Conservation (phyloP, 2,888 invertebrate genomes). For the Drosophila niveifrons region DNA sequence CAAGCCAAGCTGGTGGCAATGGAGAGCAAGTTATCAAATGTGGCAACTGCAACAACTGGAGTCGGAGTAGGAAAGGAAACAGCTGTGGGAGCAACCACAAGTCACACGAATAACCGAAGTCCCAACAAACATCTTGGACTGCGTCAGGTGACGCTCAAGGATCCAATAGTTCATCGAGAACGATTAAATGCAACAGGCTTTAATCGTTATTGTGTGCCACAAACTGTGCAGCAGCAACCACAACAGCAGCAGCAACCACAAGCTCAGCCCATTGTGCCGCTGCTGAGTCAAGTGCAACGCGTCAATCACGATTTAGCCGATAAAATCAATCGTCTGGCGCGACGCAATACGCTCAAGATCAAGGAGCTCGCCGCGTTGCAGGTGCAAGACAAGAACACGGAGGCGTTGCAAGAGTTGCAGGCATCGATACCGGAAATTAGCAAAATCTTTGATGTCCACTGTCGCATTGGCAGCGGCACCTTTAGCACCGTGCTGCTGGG, state of each 20-base stretch:
- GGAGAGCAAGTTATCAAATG: conserved; percentile 33
- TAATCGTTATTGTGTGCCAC: conserved; percentile 35
- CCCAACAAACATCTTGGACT: conserved; percentile 10
- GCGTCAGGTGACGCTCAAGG: conserved; percentile 17
- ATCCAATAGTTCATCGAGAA: not conserved
- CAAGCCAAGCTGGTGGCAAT: conserved; percentile 38
- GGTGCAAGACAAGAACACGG: conserved; percentile 68
- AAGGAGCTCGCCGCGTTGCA: conserved; percentile 54
- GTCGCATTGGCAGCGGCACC: conserved; percentile 93
- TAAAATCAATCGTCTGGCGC: conserved; percentile 37
- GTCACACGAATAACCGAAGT: conserved; percentile 1
- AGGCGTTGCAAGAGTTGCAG: conserved; percentile 82
- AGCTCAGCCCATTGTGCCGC: conserved; percentile 15
- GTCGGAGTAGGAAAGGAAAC: not conserved
- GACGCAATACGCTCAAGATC: conserved; percentile 56
- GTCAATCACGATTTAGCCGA: conserved; percentile 50
- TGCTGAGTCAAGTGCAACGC: conserved; percentile 50
- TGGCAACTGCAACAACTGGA: not conserved
- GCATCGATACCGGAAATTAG: conserved; percentile 87
- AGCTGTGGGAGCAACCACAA: not conserved
- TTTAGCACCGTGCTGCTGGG: conserved; percentile 96
- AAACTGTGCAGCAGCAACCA: not conserved
- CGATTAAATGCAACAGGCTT: conserved; percentile 17
- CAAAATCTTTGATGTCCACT: conserved; percentile 89
- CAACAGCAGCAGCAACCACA: conserved; percentile 12